Percentiles rank a stretch among this genome's conserved stretches.
phyloP scores from a whole-genome alignment of 2,113 vertebrate genomes.

The Campylomormyrus tamandua region DNA sequence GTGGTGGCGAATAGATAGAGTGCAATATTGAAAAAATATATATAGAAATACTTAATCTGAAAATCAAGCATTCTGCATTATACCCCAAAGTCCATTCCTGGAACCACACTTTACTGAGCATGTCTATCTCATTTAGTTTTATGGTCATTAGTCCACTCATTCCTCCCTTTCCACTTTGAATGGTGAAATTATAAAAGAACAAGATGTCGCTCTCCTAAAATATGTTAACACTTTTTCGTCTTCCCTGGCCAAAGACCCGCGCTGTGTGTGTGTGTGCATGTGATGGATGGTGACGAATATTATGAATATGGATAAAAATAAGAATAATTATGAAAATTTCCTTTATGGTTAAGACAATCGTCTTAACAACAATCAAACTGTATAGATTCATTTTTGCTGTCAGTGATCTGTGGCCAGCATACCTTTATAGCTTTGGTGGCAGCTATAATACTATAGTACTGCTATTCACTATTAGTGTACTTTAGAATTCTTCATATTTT shows the following conservation, averaged over 20 bases:
- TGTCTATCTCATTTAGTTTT: neutral
- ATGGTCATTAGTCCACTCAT: neutral
- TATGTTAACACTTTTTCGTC: neutral
- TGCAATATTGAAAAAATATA: neutral
- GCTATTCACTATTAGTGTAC: neutral
- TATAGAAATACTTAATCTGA: neutral
- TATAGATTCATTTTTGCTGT: neutral
- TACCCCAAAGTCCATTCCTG: neutral
- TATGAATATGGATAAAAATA: neutral
- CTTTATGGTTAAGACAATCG: neutral
- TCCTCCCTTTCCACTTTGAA: neutral
- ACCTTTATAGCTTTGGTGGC: neutral
- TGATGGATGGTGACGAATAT: neutral
- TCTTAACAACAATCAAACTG: neutral
- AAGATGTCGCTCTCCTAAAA: neutral
- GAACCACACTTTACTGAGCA: neutral
- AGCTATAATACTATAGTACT: neutral
- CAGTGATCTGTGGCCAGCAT: neutral
- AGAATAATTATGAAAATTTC: neutral
- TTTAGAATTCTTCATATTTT: neutral
- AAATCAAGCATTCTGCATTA: neutral
- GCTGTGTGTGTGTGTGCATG: neutral
- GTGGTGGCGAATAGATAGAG: neutral
- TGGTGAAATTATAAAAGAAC: neutral
- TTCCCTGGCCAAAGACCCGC: neutral